Percentiles rank a stretch among this genome's conserved stretches.
These are phyloP conservation scores for Cyphomyrus plagiostoma DNA, from an alignment of 2,113 vertebrate species.

Conservation along the genomic window DNA sequence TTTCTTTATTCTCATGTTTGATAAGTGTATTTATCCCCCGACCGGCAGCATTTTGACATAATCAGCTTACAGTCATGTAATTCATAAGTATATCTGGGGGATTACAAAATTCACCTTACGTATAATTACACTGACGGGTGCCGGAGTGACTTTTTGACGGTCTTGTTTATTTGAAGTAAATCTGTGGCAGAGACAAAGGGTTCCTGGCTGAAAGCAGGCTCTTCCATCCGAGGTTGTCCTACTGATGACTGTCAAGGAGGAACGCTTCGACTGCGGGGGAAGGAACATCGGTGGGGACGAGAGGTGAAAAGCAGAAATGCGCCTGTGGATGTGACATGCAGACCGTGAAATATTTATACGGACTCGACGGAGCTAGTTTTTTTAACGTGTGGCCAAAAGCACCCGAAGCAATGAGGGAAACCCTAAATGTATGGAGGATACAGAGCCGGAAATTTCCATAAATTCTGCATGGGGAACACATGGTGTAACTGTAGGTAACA, in stretches of 20 bases:
- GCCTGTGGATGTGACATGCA: background rate
- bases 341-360: background rate
- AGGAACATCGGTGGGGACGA: background rate
- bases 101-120: slow-evolving; percentile 59
- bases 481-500: background rate
- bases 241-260: slow-evolving; percentile 60
- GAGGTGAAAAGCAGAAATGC: background rate
- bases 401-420: background rate
- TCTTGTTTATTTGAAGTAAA: slow-evolving; percentile 59
- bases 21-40: slow-evolving; percentile 41
- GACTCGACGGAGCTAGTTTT: background rate
- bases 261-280: background rate
- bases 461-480: background rate
- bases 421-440: background rate
- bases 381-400: background rate
- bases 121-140: slow-evolving; percentile 70
- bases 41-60: slow-evolving; percentile 61
- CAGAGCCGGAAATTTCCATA: background rate
- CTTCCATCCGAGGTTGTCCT: slow-evolving; percentile 49
- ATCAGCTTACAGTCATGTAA: slow-evolving; percentile 50
- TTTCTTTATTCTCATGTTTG: slow-evolving; percentile 25
- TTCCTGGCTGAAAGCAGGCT: slow-evolving; percentile 49
- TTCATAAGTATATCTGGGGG: slow-evolving; percentile 35
- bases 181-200: slow-evolving; percentile 43
- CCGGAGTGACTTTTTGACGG: slow-evolving; percentile 61